Conservation (phyloP, 1,140 invertebrate species). For the Lasaia peninsularis region DNA sequence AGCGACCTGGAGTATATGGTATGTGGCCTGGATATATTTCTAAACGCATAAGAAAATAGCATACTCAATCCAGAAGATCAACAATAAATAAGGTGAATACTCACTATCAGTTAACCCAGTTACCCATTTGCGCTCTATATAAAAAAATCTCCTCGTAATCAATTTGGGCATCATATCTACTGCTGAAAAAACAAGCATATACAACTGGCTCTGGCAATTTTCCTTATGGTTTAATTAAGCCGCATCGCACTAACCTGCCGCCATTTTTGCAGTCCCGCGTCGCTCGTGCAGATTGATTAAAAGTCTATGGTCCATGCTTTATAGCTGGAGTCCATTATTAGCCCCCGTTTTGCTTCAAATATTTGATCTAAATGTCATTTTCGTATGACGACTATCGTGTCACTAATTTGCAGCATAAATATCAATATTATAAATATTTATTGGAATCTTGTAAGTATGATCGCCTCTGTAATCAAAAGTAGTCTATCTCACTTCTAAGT, state of each 20-base stretch:
- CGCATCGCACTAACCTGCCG: conserved; percentile 54
- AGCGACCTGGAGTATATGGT: too few relatives aligned
- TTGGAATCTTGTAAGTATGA: too few relatives aligned
- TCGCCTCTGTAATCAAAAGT: too few relatives aligned
- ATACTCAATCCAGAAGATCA: too few relatives aligned
- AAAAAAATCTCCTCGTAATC: not conserved
- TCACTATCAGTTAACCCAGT: too few relatives aligned
- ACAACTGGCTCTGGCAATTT: conserved; percentile 52
- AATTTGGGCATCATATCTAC: conserved; percentile 17
- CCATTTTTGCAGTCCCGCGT: conserved; percentile 70
- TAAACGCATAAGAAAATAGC: too few relatives aligned
- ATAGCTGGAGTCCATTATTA: conserved; percentile 44
- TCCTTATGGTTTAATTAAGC: conserved; percentile 76
- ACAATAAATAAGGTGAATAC: too few relatives aligned
- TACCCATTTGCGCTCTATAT: not conserved
- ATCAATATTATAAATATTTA: too few relatives aligned
- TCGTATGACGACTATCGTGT: too few relatives aligned
- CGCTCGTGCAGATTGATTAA: conserved; percentile 75
- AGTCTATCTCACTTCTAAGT: too few relatives aligned
- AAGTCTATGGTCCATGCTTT: conserved; percentile 76
- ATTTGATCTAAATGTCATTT: not conserved
- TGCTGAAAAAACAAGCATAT: conserved; percentile 42
- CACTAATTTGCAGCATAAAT: too few relatives aligned
- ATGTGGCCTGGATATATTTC: too few relatives aligned
- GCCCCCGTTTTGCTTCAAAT: not conserved